phyloP scores from a whole-genome alignment of 2,113 vertebrate species.

The Pangasianodon hypophthalmus region DNA sequence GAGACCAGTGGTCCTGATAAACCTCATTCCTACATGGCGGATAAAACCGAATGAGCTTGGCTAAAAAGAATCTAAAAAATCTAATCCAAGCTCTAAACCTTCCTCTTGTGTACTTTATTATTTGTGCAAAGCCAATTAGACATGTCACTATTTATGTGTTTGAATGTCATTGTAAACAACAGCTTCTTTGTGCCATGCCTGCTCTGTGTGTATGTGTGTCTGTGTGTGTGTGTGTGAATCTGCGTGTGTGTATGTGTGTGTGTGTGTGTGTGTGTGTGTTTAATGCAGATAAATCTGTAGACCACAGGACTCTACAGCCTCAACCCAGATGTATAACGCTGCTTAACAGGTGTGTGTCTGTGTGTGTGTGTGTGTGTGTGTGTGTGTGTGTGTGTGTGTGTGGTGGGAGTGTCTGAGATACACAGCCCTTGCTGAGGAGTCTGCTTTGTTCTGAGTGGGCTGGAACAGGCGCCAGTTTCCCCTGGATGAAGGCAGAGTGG shows the following conservation, averaged over 20 bases:
- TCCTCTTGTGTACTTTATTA: neutral
- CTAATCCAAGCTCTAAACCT: neutral
- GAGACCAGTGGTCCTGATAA: neutral
- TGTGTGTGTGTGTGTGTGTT: too few species aligned
- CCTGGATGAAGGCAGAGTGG: conserved; percentile 64
- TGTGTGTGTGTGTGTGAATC: conserved; percentile 27
- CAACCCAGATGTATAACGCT: too few species aligned
- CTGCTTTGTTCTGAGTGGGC: conserved; percentile 52
- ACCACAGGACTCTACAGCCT: too few species aligned
- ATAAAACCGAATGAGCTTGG: neutral
- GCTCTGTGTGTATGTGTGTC: neutral
- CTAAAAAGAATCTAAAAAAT: neutral
- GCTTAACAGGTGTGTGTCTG: neutral
- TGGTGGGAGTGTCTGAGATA: conserved; percentile 1
- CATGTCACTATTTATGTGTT: neutral
- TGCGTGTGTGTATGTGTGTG: neutral
- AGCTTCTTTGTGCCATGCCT: neutral
- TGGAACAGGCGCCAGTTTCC: conserved; percentile 47
- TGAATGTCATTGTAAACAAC: conserved; percentile 20
- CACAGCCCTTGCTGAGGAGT: conserved; percentile 7
- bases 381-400: conserved; percentile 20
- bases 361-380: conserved; percentile 14
- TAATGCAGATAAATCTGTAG: too few species aligned
- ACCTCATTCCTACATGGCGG: neutral
- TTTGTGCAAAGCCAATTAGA: neutral